These are phyloP conservation scores for Alligator sinensis DNA, from an alignment of 2,113 vertebrate species.

Conservation along the genomic window DNA sequence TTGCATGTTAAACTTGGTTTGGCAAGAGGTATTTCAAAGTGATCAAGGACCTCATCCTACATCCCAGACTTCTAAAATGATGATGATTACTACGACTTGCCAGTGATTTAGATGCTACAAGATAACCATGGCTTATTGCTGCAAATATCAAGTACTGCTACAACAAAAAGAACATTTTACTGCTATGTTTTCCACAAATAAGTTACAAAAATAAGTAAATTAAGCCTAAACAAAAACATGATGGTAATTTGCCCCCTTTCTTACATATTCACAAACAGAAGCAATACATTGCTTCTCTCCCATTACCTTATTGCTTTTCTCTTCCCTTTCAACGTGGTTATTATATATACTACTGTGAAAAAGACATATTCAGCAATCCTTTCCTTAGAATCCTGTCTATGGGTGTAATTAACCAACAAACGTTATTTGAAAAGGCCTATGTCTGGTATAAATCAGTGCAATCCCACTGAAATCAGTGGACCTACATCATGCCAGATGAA, in stretches of 20 bases:
- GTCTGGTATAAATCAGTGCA: fast-evolving
- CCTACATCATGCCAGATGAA: not conserved
- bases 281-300: not conserved
- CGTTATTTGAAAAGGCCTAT: not conserved
- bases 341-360: not conserved
- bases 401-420: not conserved
- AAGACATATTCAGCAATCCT: fast-evolving
- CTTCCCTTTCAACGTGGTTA: not conserved
- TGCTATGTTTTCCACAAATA: not conserved
- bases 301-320: not conserved
- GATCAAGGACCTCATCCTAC: not conserved
- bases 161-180: not conserved
- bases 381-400: not conserved
- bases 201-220: not conserved
- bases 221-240: not conserved
- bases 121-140: not conserved
- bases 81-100: not conserved
- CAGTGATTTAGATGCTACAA: fast-evolving
- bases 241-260: not conserved
- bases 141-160: not conserved
- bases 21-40: not conserved
- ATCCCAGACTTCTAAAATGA: not conserved
- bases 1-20: not conserved
- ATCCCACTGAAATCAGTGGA: not conserved
- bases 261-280: not conserved